Evolutionary conservation across 2,888 invertebrate genomes (phyloP).

Genomic region (Cryptocephalus primarius): DNA sequence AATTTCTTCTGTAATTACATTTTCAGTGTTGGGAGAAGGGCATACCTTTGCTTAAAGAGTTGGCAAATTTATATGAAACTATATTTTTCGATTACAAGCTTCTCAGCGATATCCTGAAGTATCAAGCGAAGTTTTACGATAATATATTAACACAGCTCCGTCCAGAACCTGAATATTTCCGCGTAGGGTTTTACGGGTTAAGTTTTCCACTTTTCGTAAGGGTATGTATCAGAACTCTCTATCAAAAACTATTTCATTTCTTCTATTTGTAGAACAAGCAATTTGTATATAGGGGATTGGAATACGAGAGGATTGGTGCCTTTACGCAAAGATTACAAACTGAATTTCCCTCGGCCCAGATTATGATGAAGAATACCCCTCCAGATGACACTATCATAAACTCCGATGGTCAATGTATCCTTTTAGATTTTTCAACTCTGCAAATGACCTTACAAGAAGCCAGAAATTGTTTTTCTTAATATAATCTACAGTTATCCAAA

Average conservation of each 20-base stretch:
- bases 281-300: slow-evolving; percentile 89
- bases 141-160: slow-evolving; percentile 79
- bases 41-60: slow-evolving; percentile 80
- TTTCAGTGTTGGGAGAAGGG: slow-evolving; percentile 91
- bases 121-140: slow-evolving; percentile 83
- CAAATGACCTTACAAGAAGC: neutral
- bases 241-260: neutral
- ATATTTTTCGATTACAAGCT: slow-evolving; percentile 81
- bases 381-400: slow-evolving; percentile 80
- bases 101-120: slow-evolving; percentile 70
- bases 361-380: slow-evolving; percentile 82
- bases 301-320: slow-evolving; percentile 89
- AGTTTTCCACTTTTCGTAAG: slow-evolving; percentile 90
- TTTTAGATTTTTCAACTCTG: slow-evolving; percentile 15
- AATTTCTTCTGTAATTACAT: neutral
- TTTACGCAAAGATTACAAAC: slow-evolving; percentile 88
- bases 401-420: slow-evolving; percentile 76
- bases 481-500: slow-evolving; percentile 68
- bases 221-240: slow-evolving; percentile 45
- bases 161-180: slow-evolving; percentile 89
- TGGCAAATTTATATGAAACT: slow-evolving; percentile 78
- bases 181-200: slow-evolving; percentile 90
- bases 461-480: slow-evolving; percentile 1
- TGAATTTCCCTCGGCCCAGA: slow-evolving; percentile 90
- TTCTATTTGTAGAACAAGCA: slow-evolving; percentile 66